Evolutionary conservation across 2,113 vertebrate genomes (phyloP).

Genomic region (Plotosus lineatus): DNA sequence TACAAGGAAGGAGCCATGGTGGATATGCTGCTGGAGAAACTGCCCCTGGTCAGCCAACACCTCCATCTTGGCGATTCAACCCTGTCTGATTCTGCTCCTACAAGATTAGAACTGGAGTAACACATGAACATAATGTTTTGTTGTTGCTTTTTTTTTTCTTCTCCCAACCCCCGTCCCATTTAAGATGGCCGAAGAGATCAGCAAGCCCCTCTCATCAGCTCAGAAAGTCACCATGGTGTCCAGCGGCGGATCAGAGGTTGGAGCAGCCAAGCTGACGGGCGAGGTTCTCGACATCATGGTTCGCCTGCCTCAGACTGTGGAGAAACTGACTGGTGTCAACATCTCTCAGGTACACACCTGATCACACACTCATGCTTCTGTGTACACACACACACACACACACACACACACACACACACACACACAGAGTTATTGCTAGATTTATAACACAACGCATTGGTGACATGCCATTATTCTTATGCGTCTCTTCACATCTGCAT

Average conservation of each 20-base stretch:
- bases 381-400: not conserved
- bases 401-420: not conserved
- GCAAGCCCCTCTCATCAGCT: slow-evolving; percentile 74
- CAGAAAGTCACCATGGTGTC: slow-evolving; percentile 88
- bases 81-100: not conserved
- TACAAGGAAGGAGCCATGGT: slow-evolving; percentile 90
- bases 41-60: slow-evolving; percentile 78
- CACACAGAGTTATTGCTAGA: not conserved
- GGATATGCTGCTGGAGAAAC: slow-evolving; percentile 89
- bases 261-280: slow-evolving; percentile 82
- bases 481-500: too few species aligned
- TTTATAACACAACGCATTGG: not conserved
- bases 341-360: slow-evolving; percentile 80
- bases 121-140: not conserved
- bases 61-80: not conserved
- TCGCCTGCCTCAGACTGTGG: slow-evolving; percentile 75
- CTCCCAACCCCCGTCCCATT: too few species aligned
- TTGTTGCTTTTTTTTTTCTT: not conserved
- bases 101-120: not conserved
- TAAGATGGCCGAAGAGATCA: slow-evolving; percentile 88
- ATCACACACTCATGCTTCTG: too few species aligned
- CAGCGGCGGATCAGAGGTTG: slow-evolving; percentile 79
- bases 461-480: not conserved
- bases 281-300: slow-evolving; percentile 88
- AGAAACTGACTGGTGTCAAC: slow-evolving; percentile 84